Evolutionary conservation across 2,113 vertebrate species (phyloP).

Genomic region (Rhodinocichla rosea): DNA sequence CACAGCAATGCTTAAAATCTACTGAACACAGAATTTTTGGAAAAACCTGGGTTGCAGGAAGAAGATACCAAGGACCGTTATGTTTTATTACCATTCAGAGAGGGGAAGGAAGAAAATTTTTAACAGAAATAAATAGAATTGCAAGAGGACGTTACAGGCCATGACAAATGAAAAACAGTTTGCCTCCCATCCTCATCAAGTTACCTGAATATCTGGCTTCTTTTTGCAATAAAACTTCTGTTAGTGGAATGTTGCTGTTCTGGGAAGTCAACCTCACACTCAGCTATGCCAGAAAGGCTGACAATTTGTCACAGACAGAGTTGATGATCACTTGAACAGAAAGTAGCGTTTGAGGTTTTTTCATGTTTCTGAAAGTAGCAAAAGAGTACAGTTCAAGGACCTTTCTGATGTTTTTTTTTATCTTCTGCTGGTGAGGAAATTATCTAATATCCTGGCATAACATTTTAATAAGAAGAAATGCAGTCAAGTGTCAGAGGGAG

Average conservation of each 20-base stretch:
- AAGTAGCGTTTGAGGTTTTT: not conserved
- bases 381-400: not conserved
- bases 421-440: not conserved
- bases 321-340: not conserved
- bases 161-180: not conserved
- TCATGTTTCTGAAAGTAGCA: not conserved
- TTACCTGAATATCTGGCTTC: not conserved
- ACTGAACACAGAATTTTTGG: not conserved
- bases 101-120: not conserved
- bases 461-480: not conserved
- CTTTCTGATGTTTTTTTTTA: not conserved
- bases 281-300: not conserved
- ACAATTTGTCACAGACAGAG: not conserved
- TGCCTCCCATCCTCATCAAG: not conserved
- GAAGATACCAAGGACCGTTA: not conserved
- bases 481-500: not conserved
- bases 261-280: not conserved
- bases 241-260: not conserved
- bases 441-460: not conserved
- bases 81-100: not conserved
- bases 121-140: not conserved
- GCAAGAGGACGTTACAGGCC: not conserved
- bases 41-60: fast-evolving
- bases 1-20: not conserved
- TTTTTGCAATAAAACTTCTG: not conserved